phyloP scores from a whole-genome alignment of 2,113 vertebrate genomes.

The Sturnus vulgaris region DNA sequence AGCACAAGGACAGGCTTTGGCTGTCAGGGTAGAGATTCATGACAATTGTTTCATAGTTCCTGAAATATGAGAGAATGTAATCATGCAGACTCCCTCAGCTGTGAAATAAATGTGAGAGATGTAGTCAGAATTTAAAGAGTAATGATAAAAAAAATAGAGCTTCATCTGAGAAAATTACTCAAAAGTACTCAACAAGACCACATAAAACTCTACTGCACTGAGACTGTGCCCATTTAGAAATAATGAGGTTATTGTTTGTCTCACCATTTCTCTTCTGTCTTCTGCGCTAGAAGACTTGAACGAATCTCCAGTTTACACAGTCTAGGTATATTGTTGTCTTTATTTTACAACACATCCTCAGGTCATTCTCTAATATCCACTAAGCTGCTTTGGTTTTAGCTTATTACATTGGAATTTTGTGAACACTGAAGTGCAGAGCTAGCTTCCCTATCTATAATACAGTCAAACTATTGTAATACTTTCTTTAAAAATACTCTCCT shows the following conservation, averaged over 20 bases:
- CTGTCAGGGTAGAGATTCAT: background rate
- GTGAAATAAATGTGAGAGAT: background rate
- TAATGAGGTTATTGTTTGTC: background rate
- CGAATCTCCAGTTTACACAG: background rate
- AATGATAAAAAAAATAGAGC: slow-evolving; percentile 13
- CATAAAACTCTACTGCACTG: background rate
- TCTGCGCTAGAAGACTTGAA: background rate
- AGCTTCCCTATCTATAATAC: background rate
- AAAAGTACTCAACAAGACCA: background rate
- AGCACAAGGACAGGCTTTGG: background rate
- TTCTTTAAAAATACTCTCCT: background rate
- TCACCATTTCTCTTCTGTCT: background rate
- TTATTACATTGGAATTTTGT: background rate
- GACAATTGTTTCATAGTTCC: background rate
- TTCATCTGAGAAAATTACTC: slow-evolving; percentile 20
- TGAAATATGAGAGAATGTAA: background rate
- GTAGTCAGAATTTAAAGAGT: slow-evolving; percentile 17
- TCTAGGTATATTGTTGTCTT: background rate
- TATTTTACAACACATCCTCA: background rate
- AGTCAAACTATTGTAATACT: background rate
- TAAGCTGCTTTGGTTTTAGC: background rate
- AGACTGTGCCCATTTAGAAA: background rate
- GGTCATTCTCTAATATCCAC: background rate
- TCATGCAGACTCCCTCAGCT: background rate
- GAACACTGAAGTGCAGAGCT: background rate